Evolutionary conservation across 2,888 invertebrate genomes (phyloP).

Genomic region (Scaptomyza caliginosa): DNA sequence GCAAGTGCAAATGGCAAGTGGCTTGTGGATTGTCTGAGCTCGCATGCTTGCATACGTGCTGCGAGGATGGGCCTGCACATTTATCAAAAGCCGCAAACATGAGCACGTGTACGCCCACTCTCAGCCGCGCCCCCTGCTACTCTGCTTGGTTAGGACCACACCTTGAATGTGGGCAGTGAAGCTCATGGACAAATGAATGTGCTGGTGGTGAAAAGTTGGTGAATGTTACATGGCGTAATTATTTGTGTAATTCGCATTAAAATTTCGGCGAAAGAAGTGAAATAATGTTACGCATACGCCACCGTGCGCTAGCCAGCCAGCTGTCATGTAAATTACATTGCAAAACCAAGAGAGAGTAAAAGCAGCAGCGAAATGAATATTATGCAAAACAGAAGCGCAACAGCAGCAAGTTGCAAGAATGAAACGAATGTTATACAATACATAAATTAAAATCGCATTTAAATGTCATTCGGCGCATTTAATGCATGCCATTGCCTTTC

Average conservation of each 20-base stretch:
- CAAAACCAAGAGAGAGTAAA: slow-evolving; percentile 1
- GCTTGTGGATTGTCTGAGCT: not conserved
- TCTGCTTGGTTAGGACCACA: slow-evolving; percentile 14
- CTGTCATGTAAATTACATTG: slow-evolving; percentile 47
- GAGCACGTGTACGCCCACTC: slow-evolving; percentile 12
- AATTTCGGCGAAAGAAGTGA: not conserved
- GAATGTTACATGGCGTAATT: slow-evolving; percentile 29
- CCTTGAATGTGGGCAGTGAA: slow-evolving; percentile 13
- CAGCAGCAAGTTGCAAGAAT: not conserved
- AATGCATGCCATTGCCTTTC: slow-evolving; percentile 18
- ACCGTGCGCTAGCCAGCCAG: slow-evolving; percentile 27
- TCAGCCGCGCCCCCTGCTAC: too few relatives aligned
- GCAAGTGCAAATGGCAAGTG: not conserved
- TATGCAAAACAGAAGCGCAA: slow-evolving; percentile 34
- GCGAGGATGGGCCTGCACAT: slow-evolving; percentile 17
- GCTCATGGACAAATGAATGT: slow-evolving; percentile 1
- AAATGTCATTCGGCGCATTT: slow-evolving; percentile 32
- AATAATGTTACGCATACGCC: slow-evolving; percentile 45
- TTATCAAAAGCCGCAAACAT: slow-evolving; percentile 28
- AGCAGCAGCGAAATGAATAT: slow-evolving; percentile 12
- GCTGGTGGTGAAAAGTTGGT: slow-evolving; percentile 1
- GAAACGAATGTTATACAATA: slow-evolving; percentile 19
- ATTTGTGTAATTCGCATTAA: slow-evolving; percentile 27
- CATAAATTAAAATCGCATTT: slow-evolving; percentile 44
- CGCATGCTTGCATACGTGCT: slow-evolving; percentile 29